Percentiles rank a stretch among this genome's conserved stretches.
These are phyloP conservation scores for Phymastichus coffea DNA, from an alignment of 1,140 invertebrate species.

Conservation along the genomic window DNA sequence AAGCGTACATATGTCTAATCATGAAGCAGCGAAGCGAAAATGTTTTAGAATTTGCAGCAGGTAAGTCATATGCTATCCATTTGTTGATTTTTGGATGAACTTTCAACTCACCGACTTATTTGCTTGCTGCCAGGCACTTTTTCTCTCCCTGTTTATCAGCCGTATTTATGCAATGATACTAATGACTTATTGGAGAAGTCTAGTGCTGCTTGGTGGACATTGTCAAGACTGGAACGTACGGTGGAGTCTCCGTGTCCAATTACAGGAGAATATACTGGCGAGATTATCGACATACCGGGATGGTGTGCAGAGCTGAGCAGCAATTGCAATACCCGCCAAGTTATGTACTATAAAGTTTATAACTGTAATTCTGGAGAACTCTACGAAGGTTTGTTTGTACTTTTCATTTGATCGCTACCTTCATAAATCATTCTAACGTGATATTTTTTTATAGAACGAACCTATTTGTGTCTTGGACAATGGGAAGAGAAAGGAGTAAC, in stretches of 20 bases:
- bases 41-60: conserved; percentile 64
- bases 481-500: conserved; percentile 69
- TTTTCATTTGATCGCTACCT: background rate
- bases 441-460: conserved; percentile 58
- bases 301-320: conserved; percentile 73
- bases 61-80: too few species aligned
- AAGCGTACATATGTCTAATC: conserved; percentile 66
- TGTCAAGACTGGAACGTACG: conserved; percentile 56
- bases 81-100: background rate
- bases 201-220: conserved; percentile 61
- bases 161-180: conserved; percentile 50
- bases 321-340: conserved; percentile 68
- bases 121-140: conserved; percentile 39
- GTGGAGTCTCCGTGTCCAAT: conserved; percentile 67
- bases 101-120: background rate
- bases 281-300: conserved; percentile 65
- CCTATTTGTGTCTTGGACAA: conserved; percentile 71
- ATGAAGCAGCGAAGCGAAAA: conserved; percentile 65
- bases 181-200: conserved; percentile 41
- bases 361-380: conserved; percentile 64
- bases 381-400: conserved; percentile 61
- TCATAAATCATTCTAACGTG: background rate
- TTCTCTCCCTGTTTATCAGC: conserved; percentile 42
- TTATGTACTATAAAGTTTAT: conserved; percentile 73
- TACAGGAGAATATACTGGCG: conserved; percentile 68